These are phyloP conservation scores for Phortica variegata DNA, from an alignment of 1,140 invertebrate species.

Conservation along the genomic window DNA sequence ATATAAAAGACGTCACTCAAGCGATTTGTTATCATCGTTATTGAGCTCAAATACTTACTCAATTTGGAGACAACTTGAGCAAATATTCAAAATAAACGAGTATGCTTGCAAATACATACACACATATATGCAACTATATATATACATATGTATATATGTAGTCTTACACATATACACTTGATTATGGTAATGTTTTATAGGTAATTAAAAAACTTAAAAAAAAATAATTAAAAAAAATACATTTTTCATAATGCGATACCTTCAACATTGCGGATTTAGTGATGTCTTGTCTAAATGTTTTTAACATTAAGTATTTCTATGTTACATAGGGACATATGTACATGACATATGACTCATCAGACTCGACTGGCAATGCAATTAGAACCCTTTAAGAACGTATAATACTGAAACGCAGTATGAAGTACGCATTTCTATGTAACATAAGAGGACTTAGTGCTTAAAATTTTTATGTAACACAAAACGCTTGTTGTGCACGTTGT, in stretches of 20 bases:
- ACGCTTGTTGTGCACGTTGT: too few species aligned
- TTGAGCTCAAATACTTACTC: conserved; percentile 32
- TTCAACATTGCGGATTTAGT: too few species aligned
- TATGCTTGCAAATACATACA: conserved; percentile 8
- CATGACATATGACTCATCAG: too few species aligned
- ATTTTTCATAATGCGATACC: too few species aligned
- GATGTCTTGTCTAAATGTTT: too few species aligned
- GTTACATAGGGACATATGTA: too few species aligned
- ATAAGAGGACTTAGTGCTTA: too few species aligned
- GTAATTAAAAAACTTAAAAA: conserved; percentile 34
- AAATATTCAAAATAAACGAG: conserved; percentile 23
- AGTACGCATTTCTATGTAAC: too few species aligned
- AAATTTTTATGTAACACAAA: too few species aligned
- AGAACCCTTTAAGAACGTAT: too few species aligned
- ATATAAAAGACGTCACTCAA: conserved; percentile 51
- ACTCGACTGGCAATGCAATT: too few species aligned
- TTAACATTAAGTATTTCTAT: conserved; percentile 20
- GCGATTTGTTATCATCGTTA: conserved; percentile 34
- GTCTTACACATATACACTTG: conserved; percentile 10
- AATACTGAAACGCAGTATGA: too few species aligned
- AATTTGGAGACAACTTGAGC: conserved; percentile 37
- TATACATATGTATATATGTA: conserved; percentile 17
- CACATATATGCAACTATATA: conserved; percentile 42
- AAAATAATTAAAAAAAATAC: conserved; percentile 41
- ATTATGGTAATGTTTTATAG: conserved; percentile 27